These are phyloP conservation scores for Coilia nasus DNA, from an alignment of 2,797 vertebrate species.

Conservation along the genomic window DNA sequence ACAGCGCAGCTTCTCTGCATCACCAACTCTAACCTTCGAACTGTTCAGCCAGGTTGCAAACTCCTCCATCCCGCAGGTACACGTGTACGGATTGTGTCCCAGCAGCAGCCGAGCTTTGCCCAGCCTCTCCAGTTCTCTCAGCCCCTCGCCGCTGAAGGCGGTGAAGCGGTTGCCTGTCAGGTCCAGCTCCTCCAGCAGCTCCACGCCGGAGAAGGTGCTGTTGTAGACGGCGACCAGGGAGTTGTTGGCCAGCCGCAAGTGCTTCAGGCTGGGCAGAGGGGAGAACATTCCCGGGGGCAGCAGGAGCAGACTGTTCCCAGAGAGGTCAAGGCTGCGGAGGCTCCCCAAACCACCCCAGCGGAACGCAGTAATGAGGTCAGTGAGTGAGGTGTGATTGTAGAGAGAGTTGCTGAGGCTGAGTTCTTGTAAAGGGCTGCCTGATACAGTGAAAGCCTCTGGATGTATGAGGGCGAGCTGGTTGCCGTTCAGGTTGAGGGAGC, in stretches of 20 bases:
- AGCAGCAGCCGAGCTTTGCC: slow-evolving; percentile 58
- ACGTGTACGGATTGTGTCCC: slow-evolving; percentile 72
- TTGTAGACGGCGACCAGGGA: slow-evolving; percentile 71
- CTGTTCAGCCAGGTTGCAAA: slow-evolving; percentile 75
- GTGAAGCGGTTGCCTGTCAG: slow-evolving; percentile 70
- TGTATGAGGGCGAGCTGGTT: slow-evolving; percentile 77
- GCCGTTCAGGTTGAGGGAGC: slow-evolving; percentile 74
- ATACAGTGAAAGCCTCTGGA: slow-evolving; percentile 74
- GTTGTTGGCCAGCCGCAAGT: slow-evolving; percentile 70
- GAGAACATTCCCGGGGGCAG: slow-evolving; percentile 75
- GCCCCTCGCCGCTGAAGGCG: slow-evolving; percentile 58
- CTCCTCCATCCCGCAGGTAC: slow-evolving; percentile 70
- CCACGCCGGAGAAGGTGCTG: slow-evolving; percentile 72
- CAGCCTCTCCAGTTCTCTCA: slow-evolving; percentile 65
- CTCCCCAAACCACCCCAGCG: slow-evolving; percentile 72
- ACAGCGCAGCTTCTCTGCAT: slow-evolving; percentile 70
- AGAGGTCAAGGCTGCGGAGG: slow-evolving; percentile 76
- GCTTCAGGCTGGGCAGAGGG: slow-evolving; percentile 67
- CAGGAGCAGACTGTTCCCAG: slow-evolving; percentile 71
- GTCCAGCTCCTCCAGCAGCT: slow-evolving; percentile 70
- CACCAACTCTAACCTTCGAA: slow-evolving; percentile 60
- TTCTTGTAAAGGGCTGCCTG: slow-evolving; percentile 75
- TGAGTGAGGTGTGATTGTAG: slow-evolving; percentile 71
- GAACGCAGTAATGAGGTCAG: slow-evolving; percentile 72
- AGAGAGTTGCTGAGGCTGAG: slow-evolving; percentile 77